Evolutionary conservation across 1,140 invertebrate species (phyloP), one percentile per base, ranked within the genome.

Genomic region (Dreissena rostriformis): DNA sequence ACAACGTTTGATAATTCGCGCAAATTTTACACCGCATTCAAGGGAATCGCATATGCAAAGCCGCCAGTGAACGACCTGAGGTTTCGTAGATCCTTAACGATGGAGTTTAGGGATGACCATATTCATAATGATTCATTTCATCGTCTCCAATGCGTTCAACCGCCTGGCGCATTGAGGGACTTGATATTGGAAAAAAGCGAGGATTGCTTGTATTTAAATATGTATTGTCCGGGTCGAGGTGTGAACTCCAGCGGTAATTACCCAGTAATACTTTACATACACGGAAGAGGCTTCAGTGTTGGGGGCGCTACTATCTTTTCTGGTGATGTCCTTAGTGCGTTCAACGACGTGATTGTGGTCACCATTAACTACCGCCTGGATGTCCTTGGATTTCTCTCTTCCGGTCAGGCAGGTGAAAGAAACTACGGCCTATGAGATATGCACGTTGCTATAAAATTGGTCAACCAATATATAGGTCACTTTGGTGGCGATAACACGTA

Each of bases 361-460:
- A 80, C 86, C 0, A 76, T 89, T 17, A 83, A 93, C 91, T 99
- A 99, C 92, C 95, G 98, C 73, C 96, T 98, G 15, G 97, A 97
- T 28, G 86, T 93, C 4, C 95, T 99, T 19, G 98, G 98, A 15
- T 99, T 98, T 93, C 95, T 99, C 6, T 98, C 97, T 93, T 96
- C 98, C 88, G 97, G 96, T 86, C 96, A 96, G 14, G 93, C 96
- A 87, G 97, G 97, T 29, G 97, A 97, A 0, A 98, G 98, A 15
- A 99, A 99, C 93, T 96, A 97, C 75, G 98, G 98, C 15, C 94
- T 99, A 77, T 98, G 97, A 93, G 98, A 99, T 93, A 98, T 98
- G 93, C 94, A 97, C 88, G 96, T 98, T 96, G 98, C 97, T 15
- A 70, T 93, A 14, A 81, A 91, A 82, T 93, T 92, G 93, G 96